Percentiles rank a stretch among this genome's conserved stretches.
phyloP scores from a whole-genome alignment of 1,140 invertebrate genomes.

The Drosophila seguyi region DNA sequence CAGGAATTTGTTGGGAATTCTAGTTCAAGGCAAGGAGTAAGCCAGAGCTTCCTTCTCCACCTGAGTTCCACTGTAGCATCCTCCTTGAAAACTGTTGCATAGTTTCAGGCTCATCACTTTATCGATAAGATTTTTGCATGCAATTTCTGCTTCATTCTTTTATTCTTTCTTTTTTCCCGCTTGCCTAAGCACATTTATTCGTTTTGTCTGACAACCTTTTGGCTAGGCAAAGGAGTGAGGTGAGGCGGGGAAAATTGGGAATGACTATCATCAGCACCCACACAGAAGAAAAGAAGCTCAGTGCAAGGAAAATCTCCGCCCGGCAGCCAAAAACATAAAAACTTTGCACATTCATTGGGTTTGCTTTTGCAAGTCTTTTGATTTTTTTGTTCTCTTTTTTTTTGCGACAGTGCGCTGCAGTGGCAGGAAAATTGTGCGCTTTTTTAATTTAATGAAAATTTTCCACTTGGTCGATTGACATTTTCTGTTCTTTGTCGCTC shows the following conservation, averaged over 20 bases:
- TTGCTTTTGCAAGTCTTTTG: constrained; percentile 27
- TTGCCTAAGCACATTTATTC: constrained; percentile 82
- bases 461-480: constrained; percentile 85
- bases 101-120: constrained; percentile 61
- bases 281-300: constrained; percentile 38
- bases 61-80: background rate
- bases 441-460: constrained; percentile 85
- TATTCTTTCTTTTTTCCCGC: constrained; percentile 48
- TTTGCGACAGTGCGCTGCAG: constrained; percentile 57
- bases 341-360: constrained; percentile 80
- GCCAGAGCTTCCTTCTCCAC: background rate
- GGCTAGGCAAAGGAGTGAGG: background rate
- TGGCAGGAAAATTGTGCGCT: constrained; percentile 76
- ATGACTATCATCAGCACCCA: constrained; percentile 43
- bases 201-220: constrained; percentile 70
- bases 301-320: constrained; percentile 70
- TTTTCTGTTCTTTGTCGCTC: constrained; percentile 70
- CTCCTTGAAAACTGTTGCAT: constrained; percentile 58
- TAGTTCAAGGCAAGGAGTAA: background rate
- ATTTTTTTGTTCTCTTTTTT: constrained; percentile 14
- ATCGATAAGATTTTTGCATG: constrained; percentile 62
- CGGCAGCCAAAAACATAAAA: constrained; percentile 80
- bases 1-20: background rate
- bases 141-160: constrained; percentile 36
- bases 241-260: constrained; percentile 27